These are phyloP conservation scores for Phortica magna DNA, from an alignment of 2,888 invertebrate genomes.

Conservation along the genomic window DNA sequence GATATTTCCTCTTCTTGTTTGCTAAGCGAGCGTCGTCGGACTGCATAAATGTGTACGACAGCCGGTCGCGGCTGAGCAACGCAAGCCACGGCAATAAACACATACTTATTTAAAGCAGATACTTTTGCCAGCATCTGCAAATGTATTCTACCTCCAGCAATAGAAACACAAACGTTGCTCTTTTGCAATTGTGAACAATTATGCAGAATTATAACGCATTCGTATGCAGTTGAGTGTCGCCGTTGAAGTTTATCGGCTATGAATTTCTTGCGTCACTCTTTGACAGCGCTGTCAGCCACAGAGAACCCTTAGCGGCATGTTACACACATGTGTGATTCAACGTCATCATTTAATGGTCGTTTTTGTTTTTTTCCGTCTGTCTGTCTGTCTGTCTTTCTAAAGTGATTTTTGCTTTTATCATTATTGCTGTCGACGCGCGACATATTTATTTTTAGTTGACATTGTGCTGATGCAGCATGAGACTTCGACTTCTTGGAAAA, in stretches of 20 bases:
- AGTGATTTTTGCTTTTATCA: slow-evolving; percentile 1
- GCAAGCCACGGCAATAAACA: neutral
- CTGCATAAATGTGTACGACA: neutral
- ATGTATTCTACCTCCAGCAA: too few relatives aligned
- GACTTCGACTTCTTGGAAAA: too few relatives aligned
- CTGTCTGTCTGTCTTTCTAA: neutral
- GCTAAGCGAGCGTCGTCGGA: neutral
- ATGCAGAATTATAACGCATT: neutral
- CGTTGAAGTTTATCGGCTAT: slow-evolving; percentile 7
- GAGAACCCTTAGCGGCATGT: neutral
- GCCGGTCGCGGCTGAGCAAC: neutral
- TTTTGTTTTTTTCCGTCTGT: neutral
- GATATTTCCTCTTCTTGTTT: slow-evolving; percentile 8
- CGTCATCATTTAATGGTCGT: neutral
- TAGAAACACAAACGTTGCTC: neutral
- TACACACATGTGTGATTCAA: neutral
- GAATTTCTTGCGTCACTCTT: slow-evolving; percentile 7
- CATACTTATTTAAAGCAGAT: neutral
- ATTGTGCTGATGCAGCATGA: too few relatives aligned
- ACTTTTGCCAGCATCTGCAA: slow-evolving; percentile 1
- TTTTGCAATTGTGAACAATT: slow-evolving; percentile 3
- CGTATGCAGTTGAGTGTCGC: too few relatives aligned
- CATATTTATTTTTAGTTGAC: too few relatives aligned
- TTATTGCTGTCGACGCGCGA: too few relatives aligned
- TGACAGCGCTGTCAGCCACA: neutral